These are phyloP conservation scores for Laupala kohalensis DNA, from an alignment of 1,140 invertebrate genomes.

Conservation along the genomic window DNA sequence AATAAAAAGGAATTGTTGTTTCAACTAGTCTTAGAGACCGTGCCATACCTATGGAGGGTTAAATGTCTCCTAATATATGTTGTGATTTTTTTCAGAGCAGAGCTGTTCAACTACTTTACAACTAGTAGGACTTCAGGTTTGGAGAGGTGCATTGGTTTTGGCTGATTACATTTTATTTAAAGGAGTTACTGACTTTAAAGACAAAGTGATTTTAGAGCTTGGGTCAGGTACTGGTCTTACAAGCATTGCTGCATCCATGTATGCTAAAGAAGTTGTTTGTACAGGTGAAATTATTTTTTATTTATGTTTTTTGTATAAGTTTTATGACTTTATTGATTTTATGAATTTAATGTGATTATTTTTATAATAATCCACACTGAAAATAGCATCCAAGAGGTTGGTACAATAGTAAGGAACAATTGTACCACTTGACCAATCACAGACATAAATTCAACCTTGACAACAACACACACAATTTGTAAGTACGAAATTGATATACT, in stretches of 20 bases:
- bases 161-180: constrained; percentile 63
- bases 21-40: no score
- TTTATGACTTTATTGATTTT: neutral
- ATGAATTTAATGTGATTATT: no score
- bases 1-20: no score
- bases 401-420: no score
- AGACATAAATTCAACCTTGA: no score
- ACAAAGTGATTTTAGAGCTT: constrained; percentile 50
- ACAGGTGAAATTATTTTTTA: constrained; percentile 44
- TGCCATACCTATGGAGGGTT: no score
- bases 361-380: no score
- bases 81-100: constrained; percentile 49
- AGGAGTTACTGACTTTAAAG: constrained; percentile 31
- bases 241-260: constrained; percentile 61
- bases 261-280: constrained; percentile 56
- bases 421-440: no score
- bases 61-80: no score
- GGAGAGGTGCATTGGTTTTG: constrained; percentile 70
- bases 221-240: constrained; percentile 54
- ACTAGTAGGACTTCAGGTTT: constrained; percentile 71
- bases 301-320: neutral
- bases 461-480: no score
- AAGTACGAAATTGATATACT: no score
- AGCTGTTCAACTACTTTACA: constrained; percentile 53
- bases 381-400: no score